Evolutionary conservation across 2,797 vertebrate genomes (phyloP), one percentile per base, ranked within the genome.

Genomic region (Phylloscopus collybita): DNA sequence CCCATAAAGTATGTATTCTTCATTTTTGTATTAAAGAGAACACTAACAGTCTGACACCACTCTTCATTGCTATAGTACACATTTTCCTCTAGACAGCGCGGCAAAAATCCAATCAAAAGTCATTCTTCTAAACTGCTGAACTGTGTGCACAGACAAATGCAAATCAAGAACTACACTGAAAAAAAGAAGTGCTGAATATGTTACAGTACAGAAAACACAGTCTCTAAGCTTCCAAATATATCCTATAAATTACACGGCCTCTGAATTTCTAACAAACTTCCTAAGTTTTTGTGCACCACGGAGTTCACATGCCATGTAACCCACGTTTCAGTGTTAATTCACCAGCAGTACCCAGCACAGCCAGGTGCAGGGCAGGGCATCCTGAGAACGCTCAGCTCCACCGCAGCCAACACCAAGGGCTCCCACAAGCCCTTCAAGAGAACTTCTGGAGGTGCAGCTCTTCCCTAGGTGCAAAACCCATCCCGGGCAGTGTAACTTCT

Each of bases 401-500:
- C 54, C 2, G 1, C 12, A 62, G 12, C 3, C 53, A 71, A 32
- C 44, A 26, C 6, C 1, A 34, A 34, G 34, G 34, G 7, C 15
- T 22, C 21, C 16, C 11, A 22, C 16, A 22, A 34, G 40, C 26
- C 8, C 53, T n/a, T 45, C 26, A 42, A 18, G 11, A 7, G 16
- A 83, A n/a, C 16, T n/a, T 13, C 11, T 3, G 23, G 15, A 70
- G 15, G 4, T 36, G 6, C 25, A 22, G 2, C 19, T 38, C 17
- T 40, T 47, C 36, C 9, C 10, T 6, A 42, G 4, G 4, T 6
- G 10, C 25, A 78, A 65, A 73, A 17, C n/a, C 9, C 30, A 20
- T 10, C 5, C 29, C 3, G 7, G 1, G 0, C 16, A 38, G 16
- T 3, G 1, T 5, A 40, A 47, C 42, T 23, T 20, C 4, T 10